Percentiles rank a stretch among this genome's conserved stretches.
phyloP scores from a whole-genome alignment of 1,140 invertebrate genomes.

The Ceratina australensis region DNA sequence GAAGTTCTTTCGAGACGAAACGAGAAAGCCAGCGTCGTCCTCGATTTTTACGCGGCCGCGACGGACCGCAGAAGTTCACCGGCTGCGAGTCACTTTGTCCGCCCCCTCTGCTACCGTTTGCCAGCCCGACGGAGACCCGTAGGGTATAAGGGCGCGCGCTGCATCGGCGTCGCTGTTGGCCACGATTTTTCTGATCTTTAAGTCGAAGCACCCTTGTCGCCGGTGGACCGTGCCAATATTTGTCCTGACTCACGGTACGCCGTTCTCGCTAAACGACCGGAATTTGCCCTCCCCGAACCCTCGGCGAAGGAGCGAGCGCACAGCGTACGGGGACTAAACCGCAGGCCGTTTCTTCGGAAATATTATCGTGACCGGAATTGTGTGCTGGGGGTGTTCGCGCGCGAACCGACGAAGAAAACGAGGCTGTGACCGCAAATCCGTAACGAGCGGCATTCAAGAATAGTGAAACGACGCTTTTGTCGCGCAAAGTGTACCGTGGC shows the following conservation, averaged over 20 bases:
- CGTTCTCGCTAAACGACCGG: slow-evolving; percentile 9
- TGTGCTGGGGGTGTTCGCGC: neutral
- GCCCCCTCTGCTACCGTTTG: slow-evolving; percentile 47
- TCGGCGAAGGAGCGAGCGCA: no score
- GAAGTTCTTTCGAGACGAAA: neutral
- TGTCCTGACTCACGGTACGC: neutral
- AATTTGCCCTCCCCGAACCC: neutral
- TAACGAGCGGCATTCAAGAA: slow-evolving; percentile 15
- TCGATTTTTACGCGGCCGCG: slow-evolving; percentile 1
- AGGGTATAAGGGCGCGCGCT: slow-evolving; percentile 49
- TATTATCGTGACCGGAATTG: slow-evolving; percentile 2
- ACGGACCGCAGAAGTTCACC: slow-evolving; percentile 20
- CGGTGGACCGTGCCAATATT: slow-evolving; percentile 13
- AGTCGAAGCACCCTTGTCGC: neutral
- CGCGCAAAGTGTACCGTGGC: neutral
- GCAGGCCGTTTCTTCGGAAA: neutral
- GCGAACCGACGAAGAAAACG: neutral
- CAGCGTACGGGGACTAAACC: slow-evolving; percentile 19
- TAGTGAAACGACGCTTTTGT: neutral
- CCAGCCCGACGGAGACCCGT: slow-evolving; percentile 25
- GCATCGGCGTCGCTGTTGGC: slow-evolving; percentile 23
- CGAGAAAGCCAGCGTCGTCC: slow-evolving; percentile 4
- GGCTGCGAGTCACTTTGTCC: slow-evolving; percentile 20
- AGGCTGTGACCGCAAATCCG: slow-evolving; percentile 24
- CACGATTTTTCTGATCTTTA: neutral